A percentile compares a stretch with the other conserved stretches of the same genome.
Conservation (phyloP, 2,888 invertebrate species). For the Stenodema calcarata region DNA sequence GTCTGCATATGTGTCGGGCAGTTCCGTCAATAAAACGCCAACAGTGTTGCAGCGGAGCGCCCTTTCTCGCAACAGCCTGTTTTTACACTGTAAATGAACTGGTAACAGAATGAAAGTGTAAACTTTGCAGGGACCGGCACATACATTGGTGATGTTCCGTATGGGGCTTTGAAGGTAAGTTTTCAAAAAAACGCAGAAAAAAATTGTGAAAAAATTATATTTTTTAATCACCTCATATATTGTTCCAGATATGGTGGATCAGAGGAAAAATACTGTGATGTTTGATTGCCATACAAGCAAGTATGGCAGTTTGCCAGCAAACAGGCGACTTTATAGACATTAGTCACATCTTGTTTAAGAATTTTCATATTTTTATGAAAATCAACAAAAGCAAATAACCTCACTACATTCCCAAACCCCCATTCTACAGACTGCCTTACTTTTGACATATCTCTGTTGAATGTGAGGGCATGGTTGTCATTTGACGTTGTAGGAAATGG, state of each 20-base stretch:
- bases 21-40: no score
- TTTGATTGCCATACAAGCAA: neutral
- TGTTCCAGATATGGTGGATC: neutral
- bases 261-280: neutral
- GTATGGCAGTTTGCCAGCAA: neutral
- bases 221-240: neutral
- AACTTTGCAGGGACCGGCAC: no score
- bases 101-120: no score
- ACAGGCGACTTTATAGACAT: neutral
- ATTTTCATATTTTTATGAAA: slow-evolving; percentile 8
- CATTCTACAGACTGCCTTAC: slow-evolving; percentile 4
- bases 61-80: no score
- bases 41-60: no score
- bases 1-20: no score
- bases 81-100: no score
- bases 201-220: no score
- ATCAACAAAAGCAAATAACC: neutral
- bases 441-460: neutral
- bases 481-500: neutral
- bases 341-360: neutral
- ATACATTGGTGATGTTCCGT: no score
- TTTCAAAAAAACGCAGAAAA: no score
- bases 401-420: slow-evolving; percentile 5
- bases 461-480: neutral
- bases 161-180: no score